phyloP scores from a whole-genome alignment of 2,888 invertebrate genomes.

The Melangyna quadrimaculata region DNA sequence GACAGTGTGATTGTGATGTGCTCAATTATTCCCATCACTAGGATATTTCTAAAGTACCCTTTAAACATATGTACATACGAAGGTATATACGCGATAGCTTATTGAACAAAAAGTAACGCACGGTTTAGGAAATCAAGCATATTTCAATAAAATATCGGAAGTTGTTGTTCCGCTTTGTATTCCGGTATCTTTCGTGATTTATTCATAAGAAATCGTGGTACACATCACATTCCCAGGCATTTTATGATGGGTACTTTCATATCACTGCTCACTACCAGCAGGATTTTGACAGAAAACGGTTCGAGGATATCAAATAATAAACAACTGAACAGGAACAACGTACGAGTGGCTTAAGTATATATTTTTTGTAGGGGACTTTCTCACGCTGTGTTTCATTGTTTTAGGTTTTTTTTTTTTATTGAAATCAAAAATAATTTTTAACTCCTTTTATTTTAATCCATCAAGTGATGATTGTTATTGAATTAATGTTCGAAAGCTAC shows the following conservation, averaged over 20 bases:
- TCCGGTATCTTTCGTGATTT: constrained; percentile 50
- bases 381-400: constrained; percentile 17
- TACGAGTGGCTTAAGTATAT: too few species aligned
- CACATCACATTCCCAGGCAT: neutral
- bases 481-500: neutral
- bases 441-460: neutral
- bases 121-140: constrained; percentile 5
- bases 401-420: too few species aligned
- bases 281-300: constrained; percentile 36
- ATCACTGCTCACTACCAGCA: constrained; percentile 49
- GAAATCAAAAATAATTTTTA: constrained; percentile 9
- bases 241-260: neutral
- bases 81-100: neutral
- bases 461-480: neutral
- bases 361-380: neutral
- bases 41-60: constrained; percentile 23
- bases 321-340: neutral
- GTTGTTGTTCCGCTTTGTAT: constrained; percentile 54
- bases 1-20: constrained; percentile 11
- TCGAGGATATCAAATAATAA: neutral
- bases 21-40: constrained; percentile 43
- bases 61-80: too few species aligned
- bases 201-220: constrained; percentile 8
- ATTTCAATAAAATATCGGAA: constrained; percentile 50
- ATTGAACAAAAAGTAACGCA: neutral